phyloP scores from a whole-genome alignment of 2,888 invertebrate genomes.

The Leptura quadrifasciata region DNA sequence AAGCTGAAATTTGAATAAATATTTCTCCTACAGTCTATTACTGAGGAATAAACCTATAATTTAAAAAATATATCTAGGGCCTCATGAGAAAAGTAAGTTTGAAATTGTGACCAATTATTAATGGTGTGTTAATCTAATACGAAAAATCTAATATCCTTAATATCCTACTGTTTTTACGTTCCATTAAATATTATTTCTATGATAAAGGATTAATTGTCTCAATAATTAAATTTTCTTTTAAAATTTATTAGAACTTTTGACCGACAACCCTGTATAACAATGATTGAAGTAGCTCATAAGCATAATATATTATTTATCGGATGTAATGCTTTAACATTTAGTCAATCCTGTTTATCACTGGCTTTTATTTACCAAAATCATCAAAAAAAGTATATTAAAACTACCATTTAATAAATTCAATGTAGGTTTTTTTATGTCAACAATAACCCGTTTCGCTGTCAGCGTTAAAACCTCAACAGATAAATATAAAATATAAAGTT shows the following conservation, averaged over 20 bases:
- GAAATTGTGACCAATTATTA: no score
- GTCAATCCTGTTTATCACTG: background rate
- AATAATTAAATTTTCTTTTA: no score
- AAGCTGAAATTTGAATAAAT: no score
- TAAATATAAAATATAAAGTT: conserved; percentile 36
- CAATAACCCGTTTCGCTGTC: conserved; percentile 17
- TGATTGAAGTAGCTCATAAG: background rate
- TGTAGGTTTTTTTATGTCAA: background rate
- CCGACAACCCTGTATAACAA: background rate
- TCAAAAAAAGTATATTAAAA: background rate
- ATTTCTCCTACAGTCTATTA: no score
- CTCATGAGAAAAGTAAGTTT: no score
- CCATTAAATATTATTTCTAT: no score
- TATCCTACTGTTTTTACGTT: no score
- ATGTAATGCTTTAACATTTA: background rate
- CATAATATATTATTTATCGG: background rate
- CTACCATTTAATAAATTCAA: background rate
- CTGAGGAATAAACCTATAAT: no score
- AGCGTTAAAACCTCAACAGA: conserved; percentile 3
- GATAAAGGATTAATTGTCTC: no score
- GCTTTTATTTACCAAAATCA: background rate
- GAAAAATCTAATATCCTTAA: no score
- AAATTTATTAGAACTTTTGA: background rate
- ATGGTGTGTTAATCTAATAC: no score
- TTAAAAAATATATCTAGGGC: no score